Evolutionary conservation across 2,888 invertebrate species (phyloP), one percentile per base, ranked within the genome.

Genomic region (Lepidochrysops patricia): DNA sequence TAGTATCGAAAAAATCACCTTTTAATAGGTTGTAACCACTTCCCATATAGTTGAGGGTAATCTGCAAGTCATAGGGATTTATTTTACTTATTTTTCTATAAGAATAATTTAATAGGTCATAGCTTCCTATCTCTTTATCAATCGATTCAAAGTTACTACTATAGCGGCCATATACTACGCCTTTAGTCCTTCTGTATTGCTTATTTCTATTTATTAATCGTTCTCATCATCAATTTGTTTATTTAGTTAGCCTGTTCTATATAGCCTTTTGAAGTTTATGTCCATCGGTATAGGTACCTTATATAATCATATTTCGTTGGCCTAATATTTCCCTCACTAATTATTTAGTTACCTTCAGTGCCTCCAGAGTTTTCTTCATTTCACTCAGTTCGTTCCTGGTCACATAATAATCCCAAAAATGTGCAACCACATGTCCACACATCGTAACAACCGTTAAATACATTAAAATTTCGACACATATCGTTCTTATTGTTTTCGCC

Each of bases 361-460:
- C 59, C 57, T 76, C 61, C 34, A 88, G 67, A 49, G 75, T 82
- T 12, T 65, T 67, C 65, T 82, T 86, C 72, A 87, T 76, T 25
- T 65, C 68, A 5, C 62, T 62, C 25, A 87, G 62, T 63, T 86
- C 80, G 1, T 66, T 68, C 61, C 79, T 74, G 57, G 86, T 70
- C 2, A 76, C 65, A 50, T 76, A 76, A 57, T 74, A 70, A 62
- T 86, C 85, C 84, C 82, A 86, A 61, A 82, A 73, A 57, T 77
- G 79, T 0, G 77, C 70, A 1, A 72, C 68, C 4, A 84, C 57
- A 64, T 86, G 83, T 5, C 82, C 80, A 0, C 79, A 63, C 2
- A 85, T 61, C 1, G 72, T 72, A 9, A 80, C 66, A 34, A 80
- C 62, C 5, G 76, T 70, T 27, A 86, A 66, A 27, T 81, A 74